A percentile compares a stretch with the other conserved stretches of the same genome.
These are phyloP conservation scores for Eupsittula cactorum DNA, from an alignment of 2,113 vertebrate species.

Conservation along the genomic window DNA sequence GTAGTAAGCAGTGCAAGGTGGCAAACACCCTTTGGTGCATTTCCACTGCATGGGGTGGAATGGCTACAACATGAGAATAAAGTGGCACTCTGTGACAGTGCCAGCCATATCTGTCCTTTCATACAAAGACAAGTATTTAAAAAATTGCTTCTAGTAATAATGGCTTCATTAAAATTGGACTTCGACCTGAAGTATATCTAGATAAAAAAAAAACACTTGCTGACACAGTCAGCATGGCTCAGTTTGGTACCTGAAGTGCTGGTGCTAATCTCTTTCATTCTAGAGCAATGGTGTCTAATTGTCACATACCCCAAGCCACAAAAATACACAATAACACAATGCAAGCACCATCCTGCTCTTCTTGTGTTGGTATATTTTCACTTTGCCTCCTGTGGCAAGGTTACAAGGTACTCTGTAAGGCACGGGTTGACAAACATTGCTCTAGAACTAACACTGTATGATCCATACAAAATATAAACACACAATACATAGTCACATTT, in stretches of 20 bases:
- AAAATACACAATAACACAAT: background rate
- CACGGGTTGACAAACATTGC: background rate
- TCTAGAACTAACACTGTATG: conserved; percentile 29
- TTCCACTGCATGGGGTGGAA: background rate
- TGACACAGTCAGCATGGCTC: conserved; percentile 57
- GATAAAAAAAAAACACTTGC: conserved; percentile 23
- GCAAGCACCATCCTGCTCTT: background rate
- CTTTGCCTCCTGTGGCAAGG: background rate
- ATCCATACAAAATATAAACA: background rate
- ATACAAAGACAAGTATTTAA: background rate
- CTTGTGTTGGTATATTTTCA: background rate
- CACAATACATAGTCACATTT: background rate
- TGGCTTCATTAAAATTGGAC: background rate
- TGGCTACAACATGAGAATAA: background rate
- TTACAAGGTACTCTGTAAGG: background rate
- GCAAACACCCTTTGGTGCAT: background rate
- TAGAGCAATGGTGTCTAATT: conserved; percentile 17
- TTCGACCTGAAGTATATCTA: conserved; percentile 37
- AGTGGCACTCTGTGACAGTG: background rate
- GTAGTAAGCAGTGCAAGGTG: background rate
- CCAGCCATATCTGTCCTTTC: background rate
- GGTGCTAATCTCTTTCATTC: background rate
- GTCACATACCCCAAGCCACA: background rate
- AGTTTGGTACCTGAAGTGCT: conserved; percentile 14
- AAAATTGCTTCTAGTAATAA: background rate